These are phyloP conservation scores for Orchestia grillus DNA, from an alignment of 1,140 invertebrate genomes.

Conservation along the genomic window DNA sequence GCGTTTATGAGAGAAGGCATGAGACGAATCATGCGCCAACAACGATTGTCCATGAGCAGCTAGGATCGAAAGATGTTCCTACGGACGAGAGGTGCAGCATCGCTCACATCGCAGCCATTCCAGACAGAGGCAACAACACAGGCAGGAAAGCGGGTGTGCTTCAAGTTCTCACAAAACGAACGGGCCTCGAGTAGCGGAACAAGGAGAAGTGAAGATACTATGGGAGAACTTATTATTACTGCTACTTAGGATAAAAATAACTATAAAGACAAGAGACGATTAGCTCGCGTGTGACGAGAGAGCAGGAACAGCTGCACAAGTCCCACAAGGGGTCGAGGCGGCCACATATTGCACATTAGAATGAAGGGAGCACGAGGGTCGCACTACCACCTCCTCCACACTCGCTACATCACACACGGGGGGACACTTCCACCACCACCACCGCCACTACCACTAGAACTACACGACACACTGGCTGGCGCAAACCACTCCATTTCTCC, in stretches of 20 bases:
- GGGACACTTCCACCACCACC: not conserved
- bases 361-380: not conserved
- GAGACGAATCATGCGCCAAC: slow-evolving; percentile 28
- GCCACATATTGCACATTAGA: not conserved
- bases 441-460: not conserved
- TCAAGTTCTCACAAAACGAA: not conserved
- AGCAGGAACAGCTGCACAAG: not conserved
- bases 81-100: not conserved
- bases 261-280: not conserved
- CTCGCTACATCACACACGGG: not conserved
- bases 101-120: not conserved
- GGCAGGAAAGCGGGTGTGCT: not conserved
- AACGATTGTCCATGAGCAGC: slow-evolving; percentile 29
- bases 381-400: not conserved
- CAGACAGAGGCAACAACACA: not conserved
- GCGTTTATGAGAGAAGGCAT: slow-evolving; percentile 30
- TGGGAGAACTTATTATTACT: not conserved
- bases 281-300: slow-evolving; percentile 4
- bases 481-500: not conserved
- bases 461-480: not conserved
- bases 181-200: not conserved
- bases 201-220: not conserved
- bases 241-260: not conserved
- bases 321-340: not conserved
- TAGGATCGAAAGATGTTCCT: not conserved